Percentiles rank a stretch among this genome's conserved stretches.
Evolutionary conservation across 1,140 invertebrate species (phyloP).

Genomic region (Pseudomyrmex sp.): DNA sequence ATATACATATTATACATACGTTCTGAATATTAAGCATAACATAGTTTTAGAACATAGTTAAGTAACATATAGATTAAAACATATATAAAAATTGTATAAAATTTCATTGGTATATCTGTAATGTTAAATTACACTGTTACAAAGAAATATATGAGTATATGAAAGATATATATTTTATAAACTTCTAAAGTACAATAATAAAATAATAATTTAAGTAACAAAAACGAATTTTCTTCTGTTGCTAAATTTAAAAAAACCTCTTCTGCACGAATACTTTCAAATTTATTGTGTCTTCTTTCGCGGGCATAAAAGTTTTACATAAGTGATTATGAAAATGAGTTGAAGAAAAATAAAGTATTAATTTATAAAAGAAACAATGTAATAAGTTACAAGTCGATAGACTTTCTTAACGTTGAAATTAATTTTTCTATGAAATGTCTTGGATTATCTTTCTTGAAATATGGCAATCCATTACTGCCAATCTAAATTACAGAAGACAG

Average conservation of each 20-base stretch:
- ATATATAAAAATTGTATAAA: too few species aligned
- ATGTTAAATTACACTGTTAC: background rate
- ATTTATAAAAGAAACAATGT: too few species aligned
- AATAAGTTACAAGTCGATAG: too few species aligned
- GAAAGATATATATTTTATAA: conserved; percentile 6
- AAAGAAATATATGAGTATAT: background rate
- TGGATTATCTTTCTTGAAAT: background rate
- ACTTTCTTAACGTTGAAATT: too few species aligned
- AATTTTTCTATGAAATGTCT: too few species aligned
- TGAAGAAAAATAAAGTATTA: too few species aligned
- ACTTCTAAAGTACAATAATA: background rate
- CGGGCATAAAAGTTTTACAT: too few species aligned
- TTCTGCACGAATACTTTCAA: background rate
- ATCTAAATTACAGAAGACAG: background rate
- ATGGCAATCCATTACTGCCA: too few species aligned
- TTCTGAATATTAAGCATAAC: background rate
- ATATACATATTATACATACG: too few species aligned
- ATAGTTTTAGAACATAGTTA: background rate
- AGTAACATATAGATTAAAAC: background rate
- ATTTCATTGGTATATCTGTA: background rate
- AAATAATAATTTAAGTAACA: background rate
- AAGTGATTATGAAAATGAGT: too few species aligned
- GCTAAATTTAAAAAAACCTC: conserved; percentile 1
- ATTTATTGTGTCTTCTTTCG: background rate
- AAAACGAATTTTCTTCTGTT: background rate